Percentiles rank a stretch among this genome's conserved stretches.
These are phyloP conservation scores for Atta texana DNA, from an alignment of 1,140 invertebrate species.

Conservation along the genomic window DNA sequence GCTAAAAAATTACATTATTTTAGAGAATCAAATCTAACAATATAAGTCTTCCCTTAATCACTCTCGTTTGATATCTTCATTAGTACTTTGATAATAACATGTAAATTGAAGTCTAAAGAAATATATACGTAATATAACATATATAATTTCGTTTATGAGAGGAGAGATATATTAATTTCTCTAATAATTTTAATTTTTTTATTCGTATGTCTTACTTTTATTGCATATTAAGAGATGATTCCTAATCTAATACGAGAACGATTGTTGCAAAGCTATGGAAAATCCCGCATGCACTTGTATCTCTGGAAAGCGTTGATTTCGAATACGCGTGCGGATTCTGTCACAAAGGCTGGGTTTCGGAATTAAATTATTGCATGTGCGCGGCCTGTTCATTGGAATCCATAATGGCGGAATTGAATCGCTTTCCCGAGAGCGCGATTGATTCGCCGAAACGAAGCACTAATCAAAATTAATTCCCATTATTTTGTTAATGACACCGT, in stretches of 20 bases:
- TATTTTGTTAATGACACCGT: slow-evolving; percentile 78
- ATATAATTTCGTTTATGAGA: neutral
- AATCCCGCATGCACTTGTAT: slow-evolving; percentile 18
- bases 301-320: slow-evolving; percentile 52
- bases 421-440: slow-evolving; percentile 75
- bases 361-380: slow-evolving; percentile 76
- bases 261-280: slow-evolving; percentile 32
- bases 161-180: neutral
- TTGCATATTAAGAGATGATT: slow-evolving; percentile 24
- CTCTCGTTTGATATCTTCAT: neutral
- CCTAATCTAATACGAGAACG: slow-evolving; percentile 34
- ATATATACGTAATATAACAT: neutral
- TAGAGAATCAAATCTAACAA: neutral
- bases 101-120: neutral
- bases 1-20: neutral
- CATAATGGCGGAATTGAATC: slow-evolving; percentile 78
- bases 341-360: slow-evolving; percentile 69
- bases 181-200: slow-evolving; percentile 1
- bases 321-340: slow-evolving; percentile 65
- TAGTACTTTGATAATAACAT: neutral
- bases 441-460: slow-evolving; percentile 77
- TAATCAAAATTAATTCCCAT: slow-evolving; percentile 79
- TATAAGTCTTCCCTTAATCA: neutral
- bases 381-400: slow-evolving; percentile 73
- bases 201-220: neutral